These are phyloP conservation scores for Halichoeres trimaculatus DNA, from an alignment of 2,113 vertebrate species.

Conservation along the genomic window DNA sequence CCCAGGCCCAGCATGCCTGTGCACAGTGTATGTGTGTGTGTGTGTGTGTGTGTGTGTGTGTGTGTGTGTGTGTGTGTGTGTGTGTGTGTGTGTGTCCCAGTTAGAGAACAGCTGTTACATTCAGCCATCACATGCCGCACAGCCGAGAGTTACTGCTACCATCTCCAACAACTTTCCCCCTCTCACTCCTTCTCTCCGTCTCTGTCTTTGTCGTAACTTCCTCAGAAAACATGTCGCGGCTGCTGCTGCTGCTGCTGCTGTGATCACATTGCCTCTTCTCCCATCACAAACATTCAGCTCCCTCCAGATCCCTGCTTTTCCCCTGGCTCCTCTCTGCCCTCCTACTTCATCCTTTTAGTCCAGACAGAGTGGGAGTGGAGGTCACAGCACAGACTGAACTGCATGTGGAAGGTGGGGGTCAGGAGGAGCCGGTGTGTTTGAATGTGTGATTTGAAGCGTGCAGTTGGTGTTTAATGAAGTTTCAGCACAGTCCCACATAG, in stretches of 20 bases:
- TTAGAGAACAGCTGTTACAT: constrained; percentile 83
- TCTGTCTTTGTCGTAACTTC: constrained; percentile 3
- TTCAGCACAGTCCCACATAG: background rate
- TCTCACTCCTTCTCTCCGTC: no score
- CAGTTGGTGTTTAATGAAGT: background rate
- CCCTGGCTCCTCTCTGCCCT: constrained; percentile 18
- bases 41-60: constrained; percentile 50
- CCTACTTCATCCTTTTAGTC: constrained; percentile 43
- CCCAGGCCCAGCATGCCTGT: constrained; percentile 67
- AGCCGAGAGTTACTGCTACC: constrained; percentile 61
- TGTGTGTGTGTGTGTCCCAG: constrained; percentile 60
- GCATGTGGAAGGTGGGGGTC: background rate
- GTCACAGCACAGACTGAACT: constrained; percentile 1
- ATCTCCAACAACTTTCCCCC: constrained; percentile 28
- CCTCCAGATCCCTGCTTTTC: background rate
- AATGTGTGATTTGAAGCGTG: background rate
- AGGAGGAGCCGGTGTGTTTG: background rate
- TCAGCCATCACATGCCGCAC: constrained; percentile 81
- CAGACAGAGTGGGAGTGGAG: constrained; percentile 60
- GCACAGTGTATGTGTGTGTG: constrained; percentile 53
- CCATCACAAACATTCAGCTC: background rate
- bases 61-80: constrained; percentile 54
- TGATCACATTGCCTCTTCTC: constrained; percentile 8
- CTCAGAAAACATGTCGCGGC: background rate
- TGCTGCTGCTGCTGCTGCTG: no score